phyloP scores from a whole-genome alignment of 2,888 invertebrate species.

The Meliscaeva auricollis region DNA sequence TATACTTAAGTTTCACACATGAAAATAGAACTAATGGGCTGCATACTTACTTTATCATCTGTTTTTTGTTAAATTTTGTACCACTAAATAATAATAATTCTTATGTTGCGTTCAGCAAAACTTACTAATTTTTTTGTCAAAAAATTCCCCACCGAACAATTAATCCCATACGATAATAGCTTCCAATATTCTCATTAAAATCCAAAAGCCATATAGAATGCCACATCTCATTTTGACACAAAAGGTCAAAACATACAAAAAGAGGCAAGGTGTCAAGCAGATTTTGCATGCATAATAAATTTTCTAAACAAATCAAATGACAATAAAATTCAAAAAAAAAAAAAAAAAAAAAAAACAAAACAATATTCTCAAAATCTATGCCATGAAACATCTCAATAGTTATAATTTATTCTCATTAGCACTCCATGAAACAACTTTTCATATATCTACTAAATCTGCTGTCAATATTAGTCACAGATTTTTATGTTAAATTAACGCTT shows the following conservation, averaged over 20 bases:
- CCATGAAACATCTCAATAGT: slow-evolving; percentile 11
- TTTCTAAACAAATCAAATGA: slow-evolving; percentile 2
- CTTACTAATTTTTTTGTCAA: no score
- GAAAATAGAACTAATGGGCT: no score
- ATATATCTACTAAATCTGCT: not conserved
- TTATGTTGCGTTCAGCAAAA: no score
- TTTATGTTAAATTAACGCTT: slow-evolving; percentile 1
- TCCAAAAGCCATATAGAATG: not conserved
- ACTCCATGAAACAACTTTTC: not conserved
- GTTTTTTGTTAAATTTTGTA: no score
- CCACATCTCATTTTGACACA: not conserved
- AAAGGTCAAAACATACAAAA: slow-evolving; percentile 12
- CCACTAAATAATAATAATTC: no score
- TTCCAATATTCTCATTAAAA: not conserved
- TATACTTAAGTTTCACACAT: not conserved
- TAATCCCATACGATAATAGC: not conserved
- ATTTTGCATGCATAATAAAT: slow-evolving; percentile 27
- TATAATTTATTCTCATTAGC: slow-evolving; percentile 27
- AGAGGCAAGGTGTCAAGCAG: not conserved
- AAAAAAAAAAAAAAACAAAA: no score
- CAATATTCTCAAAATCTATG: not conserved
- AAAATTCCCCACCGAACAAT: not conserved
- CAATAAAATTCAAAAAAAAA: no score
- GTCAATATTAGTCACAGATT: slow-evolving; percentile 37
- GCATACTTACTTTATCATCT: no score